phyloP scores from a whole-genome alignment of 2,113 vertebrate genomes.

The Reinhardtius hippoglossoides region DNA sequence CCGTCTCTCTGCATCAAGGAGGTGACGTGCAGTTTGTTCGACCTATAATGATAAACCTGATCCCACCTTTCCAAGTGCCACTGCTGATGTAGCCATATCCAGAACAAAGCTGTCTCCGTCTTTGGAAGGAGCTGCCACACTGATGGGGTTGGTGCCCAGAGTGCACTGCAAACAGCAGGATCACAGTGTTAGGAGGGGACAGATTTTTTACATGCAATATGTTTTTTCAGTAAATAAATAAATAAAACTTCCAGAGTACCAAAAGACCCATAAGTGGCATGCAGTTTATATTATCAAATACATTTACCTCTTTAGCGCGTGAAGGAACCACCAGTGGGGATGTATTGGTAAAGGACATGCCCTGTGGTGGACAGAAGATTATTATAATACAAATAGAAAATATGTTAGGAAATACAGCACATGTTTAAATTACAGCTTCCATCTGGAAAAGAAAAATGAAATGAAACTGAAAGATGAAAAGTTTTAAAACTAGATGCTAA shows the following conservation, averaged over 20 bases:
- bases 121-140: constrained; percentile 79
- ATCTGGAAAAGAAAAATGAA: too few species aligned
- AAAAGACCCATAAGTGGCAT: too few species aligned
- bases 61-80: constrained; percentile 82
- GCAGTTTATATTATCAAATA: not conserved
- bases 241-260: not conserved
- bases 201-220: not conserved
- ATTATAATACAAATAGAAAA: not conserved
- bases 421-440: too few species aligned
- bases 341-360: constrained; percentile 84
- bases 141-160: constrained; percentile 84
- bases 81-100: constrained; percentile 85
- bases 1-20: too few species aligned
- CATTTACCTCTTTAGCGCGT: constrained; percentile 75
- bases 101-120: constrained; percentile 82
- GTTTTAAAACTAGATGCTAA: too few species aligned
- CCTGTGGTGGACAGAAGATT: constrained; percentile 62
- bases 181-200: not conserved
- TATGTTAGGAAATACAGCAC: not conserved
- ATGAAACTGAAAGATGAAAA: too few species aligned
- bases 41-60: not conserved
- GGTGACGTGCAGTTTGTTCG: not conserved
- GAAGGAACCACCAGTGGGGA: constrained; percentile 84
- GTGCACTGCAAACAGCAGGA: constrained; percentile 74
- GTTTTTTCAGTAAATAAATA: not conserved